phyloP scores from a whole-genome alignment of 1,140 invertebrate species.

The Orussus abietinus region DNA sequence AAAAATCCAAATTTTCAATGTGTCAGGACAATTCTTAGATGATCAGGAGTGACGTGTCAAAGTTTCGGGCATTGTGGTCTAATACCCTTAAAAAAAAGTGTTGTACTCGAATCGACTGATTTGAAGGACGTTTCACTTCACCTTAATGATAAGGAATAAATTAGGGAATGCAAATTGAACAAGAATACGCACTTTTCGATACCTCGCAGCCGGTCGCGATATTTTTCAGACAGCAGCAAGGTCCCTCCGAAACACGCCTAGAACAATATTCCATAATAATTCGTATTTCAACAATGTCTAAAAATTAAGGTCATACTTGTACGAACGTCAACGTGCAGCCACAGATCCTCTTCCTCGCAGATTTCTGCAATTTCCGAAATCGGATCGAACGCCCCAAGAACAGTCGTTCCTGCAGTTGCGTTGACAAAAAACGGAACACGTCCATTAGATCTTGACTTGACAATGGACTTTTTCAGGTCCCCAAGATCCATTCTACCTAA shows the following conservation, averaged over 20 bases:
- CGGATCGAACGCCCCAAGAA: constrained; percentile 82
- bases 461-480: constrained; percentile 58
- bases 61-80: too few species aligned
- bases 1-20: too few species aligned
- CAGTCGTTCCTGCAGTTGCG: constrained; percentile 72
- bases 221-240: constrained; percentile 67
- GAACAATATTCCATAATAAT: constrained; percentile 28
- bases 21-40: too few species aligned
- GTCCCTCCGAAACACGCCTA: constrained; percentile 81
- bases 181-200: constrained; percentile 61
- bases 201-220: constrained; percentile 61
- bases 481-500: constrained; percentile 62
- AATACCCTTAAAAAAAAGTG: too few species aligned
- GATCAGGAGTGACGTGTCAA: too few species aligned
- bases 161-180: background rate
- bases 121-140: too few species aligned
- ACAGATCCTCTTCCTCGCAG: constrained; percentile 62
- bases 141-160: too few species aligned
- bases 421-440: constrained; percentile 66
- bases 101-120: too few species aligned
- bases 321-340: constrained; percentile 84
- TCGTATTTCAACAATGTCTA: background rate
- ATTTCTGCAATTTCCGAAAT: constrained; percentile 68
- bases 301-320: constrained; percentile 9
- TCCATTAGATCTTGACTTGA: constrained; percentile 45